Conservation (phyloP, 2,797 vertebrate genomes). For the Ibycter americanus region DNA sequence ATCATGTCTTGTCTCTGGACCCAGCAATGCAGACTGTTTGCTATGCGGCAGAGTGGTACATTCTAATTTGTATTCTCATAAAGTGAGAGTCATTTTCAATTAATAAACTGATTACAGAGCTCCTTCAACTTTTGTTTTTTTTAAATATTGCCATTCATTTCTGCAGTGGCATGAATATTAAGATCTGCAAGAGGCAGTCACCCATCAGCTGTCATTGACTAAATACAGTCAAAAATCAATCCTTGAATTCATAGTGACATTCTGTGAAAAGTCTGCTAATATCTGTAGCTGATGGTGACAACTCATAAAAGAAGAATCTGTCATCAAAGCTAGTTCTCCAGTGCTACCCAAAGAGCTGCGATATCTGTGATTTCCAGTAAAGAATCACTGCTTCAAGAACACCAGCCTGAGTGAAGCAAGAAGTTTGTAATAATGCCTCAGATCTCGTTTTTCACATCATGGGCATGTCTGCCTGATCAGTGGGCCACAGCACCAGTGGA, state of each 20-base stretch:
- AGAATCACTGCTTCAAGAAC: background rate
- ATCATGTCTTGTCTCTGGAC: background rate
- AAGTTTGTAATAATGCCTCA: background rate
- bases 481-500: fast-evolving
- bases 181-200: background rate
- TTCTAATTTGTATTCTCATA: background rate
- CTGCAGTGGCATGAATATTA: background rate
- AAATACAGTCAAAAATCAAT: background rate
- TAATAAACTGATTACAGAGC: background rate
- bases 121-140: background rate
- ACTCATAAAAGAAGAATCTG: background rate
- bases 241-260: background rate
- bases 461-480: background rate
- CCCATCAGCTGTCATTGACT: background rate
- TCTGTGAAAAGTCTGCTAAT: background rate
- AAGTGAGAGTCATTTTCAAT: conserved; percentile 1
- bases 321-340: background rate
- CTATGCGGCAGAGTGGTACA: background rate
- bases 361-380: background rate
- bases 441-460: background rate
- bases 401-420: background rate
- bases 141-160: background rate
- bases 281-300: background rate
- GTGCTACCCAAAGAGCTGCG: background rate
- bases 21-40: background rate